Conservation (phyloP, 2,888 invertebrate species). For the Peribatodes rhomboidaria region DNA sequence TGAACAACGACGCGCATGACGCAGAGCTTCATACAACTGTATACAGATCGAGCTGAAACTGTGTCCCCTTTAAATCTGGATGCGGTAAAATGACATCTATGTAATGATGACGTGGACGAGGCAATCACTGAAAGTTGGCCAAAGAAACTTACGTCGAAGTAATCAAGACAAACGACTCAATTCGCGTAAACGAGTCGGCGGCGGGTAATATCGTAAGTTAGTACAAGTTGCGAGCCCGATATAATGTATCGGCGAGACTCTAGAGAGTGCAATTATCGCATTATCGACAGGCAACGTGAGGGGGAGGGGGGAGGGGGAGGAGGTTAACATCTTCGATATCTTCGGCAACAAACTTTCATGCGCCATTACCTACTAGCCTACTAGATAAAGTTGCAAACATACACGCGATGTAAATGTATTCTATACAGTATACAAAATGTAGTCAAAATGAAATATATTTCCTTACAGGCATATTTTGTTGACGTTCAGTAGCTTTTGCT, state of each 20-base stretch:
- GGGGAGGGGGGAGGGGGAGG: not conserved
- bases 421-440: not conserved
- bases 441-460: too few relatives aligned
- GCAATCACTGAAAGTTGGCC: slow-evolving; percentile 8
- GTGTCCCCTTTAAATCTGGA: not conserved
- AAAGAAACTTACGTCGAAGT: slow-evolving; percentile 10
- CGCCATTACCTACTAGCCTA: slow-evolving; percentile 5
- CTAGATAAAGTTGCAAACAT: not conserved
- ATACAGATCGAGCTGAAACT: not conserved
- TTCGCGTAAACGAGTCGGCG: slow-evolving; percentile 2
- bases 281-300: slow-evolving; percentile 6
- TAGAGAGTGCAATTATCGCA: slow-evolving; percentile 29
- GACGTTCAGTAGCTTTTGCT: too few relatives aligned
- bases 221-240: slow-evolving; percentile 5
- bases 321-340: not conserved
- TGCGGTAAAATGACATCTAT: not conserved
- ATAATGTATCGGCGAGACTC: slow-evolving; percentile 14
- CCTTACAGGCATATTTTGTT: too few relatives aligned
- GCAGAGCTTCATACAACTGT: not conserved
- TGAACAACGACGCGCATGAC: not conserved
- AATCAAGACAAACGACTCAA: slow-evolving; percentile 16
- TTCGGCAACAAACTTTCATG: slow-evolving; percentile 8
- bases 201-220: not conserved
- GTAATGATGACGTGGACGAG: not conserved
- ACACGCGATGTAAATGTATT: too few relatives aligned